Conservation (phyloP, 2,797 vertebrate genomes). For the Scleropages formosus region DNA sequence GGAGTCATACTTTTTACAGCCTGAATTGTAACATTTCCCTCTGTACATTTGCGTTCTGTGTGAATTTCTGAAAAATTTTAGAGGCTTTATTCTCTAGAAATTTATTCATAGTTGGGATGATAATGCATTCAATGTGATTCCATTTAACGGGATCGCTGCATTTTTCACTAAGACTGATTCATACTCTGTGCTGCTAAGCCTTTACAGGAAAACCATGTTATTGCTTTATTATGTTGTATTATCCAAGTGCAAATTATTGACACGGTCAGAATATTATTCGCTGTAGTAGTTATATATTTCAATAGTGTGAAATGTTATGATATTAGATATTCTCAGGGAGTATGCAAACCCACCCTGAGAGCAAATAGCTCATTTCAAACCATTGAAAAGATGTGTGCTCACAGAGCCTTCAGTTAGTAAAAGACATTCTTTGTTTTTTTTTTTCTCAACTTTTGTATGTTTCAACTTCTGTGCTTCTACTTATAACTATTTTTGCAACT, state of each 20-base stretch:
- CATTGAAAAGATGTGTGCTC: too few species aligned
- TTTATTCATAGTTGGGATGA: slow-evolving; percentile 12
- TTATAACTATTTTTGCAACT: too few species aligned
- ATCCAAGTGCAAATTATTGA: not conserved
- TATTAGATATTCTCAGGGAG: not conserved
- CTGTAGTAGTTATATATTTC: too few species aligned
- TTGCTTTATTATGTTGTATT: too few species aligned
- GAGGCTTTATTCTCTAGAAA: slow-evolving; percentile 13
- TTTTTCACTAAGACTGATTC: not conserved
- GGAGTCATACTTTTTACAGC: not conserved
- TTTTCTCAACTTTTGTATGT: too few species aligned
- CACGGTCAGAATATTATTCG: too few species aligned
- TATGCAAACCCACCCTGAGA: not conserved
- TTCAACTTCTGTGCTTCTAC: not conserved
- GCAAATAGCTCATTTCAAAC: not conserved
- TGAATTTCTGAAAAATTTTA: not conserved
- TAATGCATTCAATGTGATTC: not conserved
- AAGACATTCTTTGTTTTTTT: not conserved
- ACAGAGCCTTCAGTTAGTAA: not conserved
- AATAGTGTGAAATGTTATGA: not conserved
- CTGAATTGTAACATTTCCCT: not conserved
- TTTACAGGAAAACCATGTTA: not conserved
- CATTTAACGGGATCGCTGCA: not conserved
- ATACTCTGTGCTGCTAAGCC: not conserved
- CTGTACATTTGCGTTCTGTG: not conserved